phyloP scores from a whole-genome alignment of 2,888 invertebrate species.

The Mimas tiliae region DNA sequence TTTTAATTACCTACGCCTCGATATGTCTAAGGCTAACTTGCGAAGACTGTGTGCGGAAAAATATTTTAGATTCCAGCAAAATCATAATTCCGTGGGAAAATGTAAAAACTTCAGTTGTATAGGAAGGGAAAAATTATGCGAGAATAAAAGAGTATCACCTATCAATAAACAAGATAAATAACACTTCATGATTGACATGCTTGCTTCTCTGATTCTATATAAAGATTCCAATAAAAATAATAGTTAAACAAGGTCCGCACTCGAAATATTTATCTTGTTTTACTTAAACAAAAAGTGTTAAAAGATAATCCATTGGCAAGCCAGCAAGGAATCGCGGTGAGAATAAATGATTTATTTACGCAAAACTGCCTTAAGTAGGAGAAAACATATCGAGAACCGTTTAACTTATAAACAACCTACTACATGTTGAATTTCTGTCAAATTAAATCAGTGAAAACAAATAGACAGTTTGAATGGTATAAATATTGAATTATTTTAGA shows the following conservation, averaged over 20 bases:
- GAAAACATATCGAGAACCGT: neutral
- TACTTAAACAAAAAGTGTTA: no score
- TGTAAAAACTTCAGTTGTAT: neutral
- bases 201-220: neutral
- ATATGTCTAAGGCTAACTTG: neutral
- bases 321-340: neutral
- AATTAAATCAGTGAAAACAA: neutral
- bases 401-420: neutral
- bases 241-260: neutral
- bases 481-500: no score
- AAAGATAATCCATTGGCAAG: constrained; percentile 11
- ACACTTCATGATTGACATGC: neutral
- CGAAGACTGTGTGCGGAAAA: neutral
- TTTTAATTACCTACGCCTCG: constrained; percentile 1
- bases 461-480: neutral
- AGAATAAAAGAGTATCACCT: neutral
- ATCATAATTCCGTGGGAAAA: constrained; percentile 11
- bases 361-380: constrained; percentile 6
- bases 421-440: neutral
- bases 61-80: neutral
- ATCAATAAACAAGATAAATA: neutral
- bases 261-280: neutral
- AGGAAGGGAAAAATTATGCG: neutral
- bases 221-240: neutral
- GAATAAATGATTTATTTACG: constrained; percentile 18